A percentile compares a stretch with the other conserved stretches of the same genome.
phyloP scores from a whole-genome alignment of 1,140 invertebrate genomes.

The Marisa cornuarietis region DNA sequence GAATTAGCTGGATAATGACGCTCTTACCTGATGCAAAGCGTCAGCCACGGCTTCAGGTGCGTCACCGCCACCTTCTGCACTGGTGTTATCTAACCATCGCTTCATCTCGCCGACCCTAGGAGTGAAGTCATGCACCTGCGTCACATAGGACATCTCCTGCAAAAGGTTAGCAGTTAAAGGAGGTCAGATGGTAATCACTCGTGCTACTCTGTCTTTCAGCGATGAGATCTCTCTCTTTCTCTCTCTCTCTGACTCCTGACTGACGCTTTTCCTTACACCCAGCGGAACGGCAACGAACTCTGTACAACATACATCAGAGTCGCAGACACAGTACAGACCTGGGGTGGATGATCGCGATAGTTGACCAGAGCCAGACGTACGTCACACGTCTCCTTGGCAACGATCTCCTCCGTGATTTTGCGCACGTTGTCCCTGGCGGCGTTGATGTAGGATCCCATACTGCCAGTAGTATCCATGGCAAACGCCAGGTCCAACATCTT shows the following conservation, averaged over 20 bases:
- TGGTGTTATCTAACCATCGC: conserved; percentile 45
- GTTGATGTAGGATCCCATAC: conserved; percentile 56
- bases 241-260: too few species aligned
- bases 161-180: too few species aligned
- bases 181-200: too few species aligned
- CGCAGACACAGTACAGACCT: conserved; percentile 15
- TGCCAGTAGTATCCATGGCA: conserved; percentile 52
- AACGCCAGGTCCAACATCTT: conserved; percentile 53
- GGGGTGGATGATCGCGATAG: conserved; percentile 58
- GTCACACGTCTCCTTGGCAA: conserved; percentile 51
- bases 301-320: too few species aligned
- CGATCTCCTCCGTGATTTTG: conserved; percentile 56
- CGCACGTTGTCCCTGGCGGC: conserved; percentile 51
- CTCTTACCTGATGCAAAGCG: conserved; percentile 45
- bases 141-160: too few species aligned
- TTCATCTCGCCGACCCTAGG: conserved; percentile 49
- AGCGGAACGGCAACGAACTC: too few species aligned
- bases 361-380: conserved; percentile 55
- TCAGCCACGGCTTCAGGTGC: conserved; percentile 57
- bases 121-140: conserved; percentile 52
- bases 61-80: conserved; percentile 55
- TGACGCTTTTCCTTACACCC: too few species aligned
- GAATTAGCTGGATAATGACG: too few species aligned
- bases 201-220: too few species aligned
- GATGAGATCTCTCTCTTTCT: too few species aligned